Percentiles rank a stretch among this genome's conserved stretches.
These are phyloP conservation scores for Allophyes oxyacanthae DNA, from an alignment of 2,888 invertebrate species.

Conservation along the genomic window DNA sequence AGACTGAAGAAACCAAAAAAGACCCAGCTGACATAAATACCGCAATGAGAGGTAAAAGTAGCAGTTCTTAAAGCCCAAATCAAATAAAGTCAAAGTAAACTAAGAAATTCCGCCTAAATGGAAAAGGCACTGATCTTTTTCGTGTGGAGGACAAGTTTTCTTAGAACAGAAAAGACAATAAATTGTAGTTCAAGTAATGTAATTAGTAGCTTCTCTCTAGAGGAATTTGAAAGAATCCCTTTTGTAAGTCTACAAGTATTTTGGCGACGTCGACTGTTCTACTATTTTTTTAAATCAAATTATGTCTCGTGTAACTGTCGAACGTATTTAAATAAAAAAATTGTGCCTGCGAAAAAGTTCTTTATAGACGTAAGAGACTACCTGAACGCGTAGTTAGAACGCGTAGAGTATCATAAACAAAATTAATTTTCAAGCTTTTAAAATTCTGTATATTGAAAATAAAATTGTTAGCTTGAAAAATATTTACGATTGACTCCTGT, in stretches of 20 bases:
- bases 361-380: no score
- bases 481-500: neutral
- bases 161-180: slow-evolving; percentile 44
- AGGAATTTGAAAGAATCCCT: slow-evolving; percentile 43
- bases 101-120: slow-evolving; percentile 44
- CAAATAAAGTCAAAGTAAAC: slow-evolving; percentile 37
- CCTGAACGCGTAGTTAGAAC: neutral
- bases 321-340: neutral
- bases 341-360: neutral
- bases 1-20: no score
- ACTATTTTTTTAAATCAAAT: slow-evolving; percentile 1
- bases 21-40: no score
- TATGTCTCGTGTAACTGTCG: neutral
- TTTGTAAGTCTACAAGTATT: slow-evolving; percentile 20
- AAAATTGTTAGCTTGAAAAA: no score
- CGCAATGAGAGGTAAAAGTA: no score
- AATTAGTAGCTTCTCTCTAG: slow-evolving; percentile 50
- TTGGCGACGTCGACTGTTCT: slow-evolving; percentile 1
- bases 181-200: slow-evolving; percentile 56
- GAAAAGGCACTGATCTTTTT: slow-evolving; percentile 52
- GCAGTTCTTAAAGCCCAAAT: neutral
- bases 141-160: slow-evolving; percentile 35
- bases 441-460: no score
- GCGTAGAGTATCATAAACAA: no score
- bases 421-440: no score